phyloP scores from a whole-genome alignment of 2,888 invertebrate species.

The Caprella mutica region DNA sequence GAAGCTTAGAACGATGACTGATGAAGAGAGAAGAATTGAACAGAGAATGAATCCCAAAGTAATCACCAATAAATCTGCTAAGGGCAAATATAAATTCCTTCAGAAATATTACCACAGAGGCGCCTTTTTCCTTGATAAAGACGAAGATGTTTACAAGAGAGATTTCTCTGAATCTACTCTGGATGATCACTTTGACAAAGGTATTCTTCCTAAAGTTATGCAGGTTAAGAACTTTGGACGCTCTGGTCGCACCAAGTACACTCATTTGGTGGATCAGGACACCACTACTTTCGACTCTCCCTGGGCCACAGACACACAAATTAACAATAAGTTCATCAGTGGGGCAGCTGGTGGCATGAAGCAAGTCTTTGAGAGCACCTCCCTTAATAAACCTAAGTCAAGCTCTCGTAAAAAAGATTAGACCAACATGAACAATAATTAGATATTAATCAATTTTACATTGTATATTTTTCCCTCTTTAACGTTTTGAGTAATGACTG shows the following conservation, averaged over 20 bases:
- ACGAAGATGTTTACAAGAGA: conserved; percentile 72
- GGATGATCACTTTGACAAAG: conserved; percentile 99
- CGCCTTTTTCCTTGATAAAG: conserved; percentile 73
- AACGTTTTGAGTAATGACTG: too few relatives aligned
- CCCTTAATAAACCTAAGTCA: conserved; percentile 53
- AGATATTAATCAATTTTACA: conserved; percentile 7
- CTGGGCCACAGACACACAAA: conserved; percentile 85
- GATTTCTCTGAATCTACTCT: conserved; percentile 92
- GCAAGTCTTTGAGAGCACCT: conserved; percentile 80
- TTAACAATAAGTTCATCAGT: conserved; percentile 73
- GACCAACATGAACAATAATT: conserved; percentile 7
- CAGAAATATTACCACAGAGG: conserved; percentile 99
- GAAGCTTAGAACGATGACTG: conserved; percentile 79
- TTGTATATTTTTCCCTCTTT: not conserved
- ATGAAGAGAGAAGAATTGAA: conserved; percentile 87
- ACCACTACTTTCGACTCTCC: conserved; percentile 96
- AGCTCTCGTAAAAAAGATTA: not conserved
- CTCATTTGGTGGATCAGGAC: conserved; percentile 97
- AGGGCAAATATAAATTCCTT: conserved; percentile 98
- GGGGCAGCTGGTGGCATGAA: conserved; percentile 86
- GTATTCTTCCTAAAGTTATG: conserved; percentile 72
- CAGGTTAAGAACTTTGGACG: conserved; percentile 97
- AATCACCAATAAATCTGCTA: conserved; percentile 78
- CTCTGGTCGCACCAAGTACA: conserved; percentile 96
- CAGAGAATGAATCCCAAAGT: conserved; percentile 78